Conservation (phyloP, 2,797 vertebrate genomes). For the Tauraco hartlaubi region DNA sequence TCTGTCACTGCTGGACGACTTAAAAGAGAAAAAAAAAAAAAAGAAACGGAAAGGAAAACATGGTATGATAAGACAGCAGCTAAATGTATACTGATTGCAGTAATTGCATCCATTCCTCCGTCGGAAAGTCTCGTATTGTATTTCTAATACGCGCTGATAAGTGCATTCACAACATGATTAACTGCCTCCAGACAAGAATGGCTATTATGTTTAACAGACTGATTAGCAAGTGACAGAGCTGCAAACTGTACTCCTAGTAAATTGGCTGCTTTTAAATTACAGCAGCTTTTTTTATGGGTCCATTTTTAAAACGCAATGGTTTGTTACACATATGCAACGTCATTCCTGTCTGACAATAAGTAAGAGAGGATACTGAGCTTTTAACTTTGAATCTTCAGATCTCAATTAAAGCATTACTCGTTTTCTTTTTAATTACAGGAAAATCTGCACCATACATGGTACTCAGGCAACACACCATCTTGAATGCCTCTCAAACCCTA, state of each 20-base stretch:
- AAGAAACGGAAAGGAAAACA: neutral
- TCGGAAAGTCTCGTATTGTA: conserved; percentile 70
- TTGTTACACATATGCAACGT: conserved; percentile 64
- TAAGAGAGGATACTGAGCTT: conserved; percentile 40
- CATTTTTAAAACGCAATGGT: conserved; percentile 70
- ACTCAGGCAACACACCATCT: neutral
- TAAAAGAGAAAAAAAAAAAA: neutral
- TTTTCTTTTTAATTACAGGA: conserved; percentile 69
- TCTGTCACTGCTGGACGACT: neutral
- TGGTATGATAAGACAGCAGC: conserved; percentile 19
- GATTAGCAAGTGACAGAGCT: conserved; percentile 75
- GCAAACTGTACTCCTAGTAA: conserved; percentile 72
- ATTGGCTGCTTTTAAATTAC: conserved; percentile 80
- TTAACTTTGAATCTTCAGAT: conserved; percentile 57
- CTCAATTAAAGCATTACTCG: conserved; percentile 64
- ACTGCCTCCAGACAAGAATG: conserved; percentile 77
- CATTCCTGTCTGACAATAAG: conserved; percentile 63
- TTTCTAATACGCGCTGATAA: conserved; percentile 77
- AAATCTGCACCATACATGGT: neutral
- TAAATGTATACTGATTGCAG: conserved; percentile 77
- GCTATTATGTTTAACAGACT: conserved; percentile 80
- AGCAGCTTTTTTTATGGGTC: conserved; percentile 64
- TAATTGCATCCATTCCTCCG: conserved; percentile 72
- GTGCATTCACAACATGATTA: conserved; percentile 80
- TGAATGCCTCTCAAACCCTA: neutral